Conservation (phyloP, 2,113 vertebrate species). For the Pluvianellus socialis region DNA sequence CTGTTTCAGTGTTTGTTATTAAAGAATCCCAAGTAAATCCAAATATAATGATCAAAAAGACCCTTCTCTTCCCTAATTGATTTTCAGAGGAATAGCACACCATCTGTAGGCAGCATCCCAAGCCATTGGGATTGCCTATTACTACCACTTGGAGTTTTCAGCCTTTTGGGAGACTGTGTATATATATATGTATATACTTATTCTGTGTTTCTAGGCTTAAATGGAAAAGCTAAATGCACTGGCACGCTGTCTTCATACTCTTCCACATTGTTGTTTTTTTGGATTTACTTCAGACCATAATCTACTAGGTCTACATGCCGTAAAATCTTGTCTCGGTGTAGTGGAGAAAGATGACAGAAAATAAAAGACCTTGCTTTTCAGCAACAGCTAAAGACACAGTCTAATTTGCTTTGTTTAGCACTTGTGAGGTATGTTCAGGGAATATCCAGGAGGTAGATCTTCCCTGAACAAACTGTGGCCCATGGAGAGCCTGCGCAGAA, state of each 20-base stretch:
- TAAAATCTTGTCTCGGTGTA: background rate
- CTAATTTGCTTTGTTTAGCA: background rate
- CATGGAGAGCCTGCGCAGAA: accelerated
- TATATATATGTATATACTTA: background rate
- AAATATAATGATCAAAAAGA: background rate
- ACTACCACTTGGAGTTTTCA: background rate
- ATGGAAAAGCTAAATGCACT: background rate
- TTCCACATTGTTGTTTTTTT: background rate
- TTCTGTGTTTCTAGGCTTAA: background rate
- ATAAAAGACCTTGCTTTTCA: background rate
- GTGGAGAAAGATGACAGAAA: background rate
- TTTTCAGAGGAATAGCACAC: background rate
- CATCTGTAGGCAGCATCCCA: background rate
- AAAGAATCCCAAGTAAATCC: background rate
- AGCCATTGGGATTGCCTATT: background rate
- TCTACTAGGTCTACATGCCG: background rate
- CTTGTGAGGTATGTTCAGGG: background rate
- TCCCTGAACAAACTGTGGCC: background rate
- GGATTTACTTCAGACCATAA: background rate
- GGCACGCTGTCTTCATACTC: background rate
- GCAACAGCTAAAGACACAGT: background rate
- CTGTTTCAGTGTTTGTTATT: background rate
- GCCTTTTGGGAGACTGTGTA: background rate
- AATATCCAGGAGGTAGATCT: background rate
- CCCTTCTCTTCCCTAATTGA: background rate